Percentiles rank a stretch among this genome's conserved stretches.
Conservation (phyloP, 1,140 invertebrate species). For the Ericerus pela region DNA sequence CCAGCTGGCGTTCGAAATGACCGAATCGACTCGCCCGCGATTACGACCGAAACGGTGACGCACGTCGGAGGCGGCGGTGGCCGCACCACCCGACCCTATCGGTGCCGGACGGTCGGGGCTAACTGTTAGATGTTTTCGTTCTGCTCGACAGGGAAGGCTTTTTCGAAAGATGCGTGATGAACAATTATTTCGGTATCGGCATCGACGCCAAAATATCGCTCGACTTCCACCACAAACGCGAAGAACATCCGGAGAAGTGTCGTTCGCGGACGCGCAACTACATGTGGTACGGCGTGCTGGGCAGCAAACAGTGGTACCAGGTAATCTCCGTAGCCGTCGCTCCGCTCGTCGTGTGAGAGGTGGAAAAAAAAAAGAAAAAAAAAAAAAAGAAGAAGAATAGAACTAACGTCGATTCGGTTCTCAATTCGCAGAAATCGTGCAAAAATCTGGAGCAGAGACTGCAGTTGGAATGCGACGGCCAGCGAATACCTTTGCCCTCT, state of each 20-base stretch:
- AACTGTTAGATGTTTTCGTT: slow-evolving; percentile 13
- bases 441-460: slow-evolving; percentile 93
- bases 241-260: slow-evolving; percentile 96
- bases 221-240: slow-evolving; percentile 93
- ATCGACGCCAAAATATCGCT: slow-evolving; percentile 96
- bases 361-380: not conserved
- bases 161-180: slow-evolving; percentile 92
- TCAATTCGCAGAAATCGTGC: slow-evolving; percentile 59
- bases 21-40: too few relatives aligned
- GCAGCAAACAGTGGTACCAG: slow-evolving; percentile 19
- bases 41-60: too few relatives aligned
- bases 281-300: slow-evolving; percentile 94
- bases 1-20: too few relatives aligned
- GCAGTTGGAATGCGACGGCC: slow-evolving; percentile 81
- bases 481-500: slow-evolving; percentile 77
- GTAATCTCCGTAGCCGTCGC: not conserved
- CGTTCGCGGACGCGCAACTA: slow-evolving; percentile 84
- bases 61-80: too few relatives aligned
- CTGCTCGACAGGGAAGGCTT: slow-evolving; percentile 57
- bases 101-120: not conserved
- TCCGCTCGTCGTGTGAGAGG: not conserved
- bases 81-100: too few relatives aligned
- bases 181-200: slow-evolving; percentile 98
- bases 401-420: slow-evolving; percentile 12
- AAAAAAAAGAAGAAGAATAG: not conserved